Percentiles rank a stretch among this genome's conserved stretches.
These are phyloP conservation scores for Dasypolia templi DNA, from an alignment of 2,888 invertebrate species.

Conservation along the genomic window DNA sequence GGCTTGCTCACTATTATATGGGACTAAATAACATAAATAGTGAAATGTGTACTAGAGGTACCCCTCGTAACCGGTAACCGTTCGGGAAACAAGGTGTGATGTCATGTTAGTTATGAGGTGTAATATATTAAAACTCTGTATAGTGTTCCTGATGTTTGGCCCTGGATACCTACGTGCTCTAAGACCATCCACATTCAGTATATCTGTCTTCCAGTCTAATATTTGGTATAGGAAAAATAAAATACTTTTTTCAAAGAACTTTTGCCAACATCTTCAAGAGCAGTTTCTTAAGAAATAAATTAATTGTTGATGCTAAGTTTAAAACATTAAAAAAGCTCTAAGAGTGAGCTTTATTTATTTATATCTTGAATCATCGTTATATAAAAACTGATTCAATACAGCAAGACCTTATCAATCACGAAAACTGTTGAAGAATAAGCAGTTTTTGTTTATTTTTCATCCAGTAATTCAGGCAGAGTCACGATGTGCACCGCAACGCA, in stretches of 20 bases:
- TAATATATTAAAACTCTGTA: conserved; percentile 5
- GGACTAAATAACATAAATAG: not conserved
- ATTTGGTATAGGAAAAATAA: too few species aligned
- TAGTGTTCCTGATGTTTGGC: not conserved
- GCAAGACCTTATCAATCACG: not conserved
- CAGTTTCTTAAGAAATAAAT: not conserved
- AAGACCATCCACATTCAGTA: too few species aligned
- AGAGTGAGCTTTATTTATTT: not conserved
- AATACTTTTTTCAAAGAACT: not conserved
- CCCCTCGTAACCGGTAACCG: too few species aligned
- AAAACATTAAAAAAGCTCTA: not conserved
- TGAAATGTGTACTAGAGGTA: not conserved
- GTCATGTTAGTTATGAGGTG: too few species aligned
- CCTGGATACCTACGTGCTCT: not conserved
- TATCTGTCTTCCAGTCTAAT: too few species aligned
- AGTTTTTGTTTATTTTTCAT: conserved; percentile 22
- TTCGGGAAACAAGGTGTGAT: not conserved
- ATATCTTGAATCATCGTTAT: too few species aligned
- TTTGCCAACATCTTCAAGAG: not conserved
- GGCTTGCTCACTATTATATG: not conserved
- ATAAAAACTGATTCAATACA: not conserved
- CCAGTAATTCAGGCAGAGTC: conserved; percentile 8
- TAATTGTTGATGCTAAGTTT: not conserved
- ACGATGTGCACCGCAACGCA: conserved; percentile 34
- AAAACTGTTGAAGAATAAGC: conserved; percentile 14